A percentile compares a stretch with the other conserved stretches of the same genome.
Evolutionary conservation across 1,140 invertebrate species (phyloP).

Genomic region (Camponotus vicinus): DNA sequence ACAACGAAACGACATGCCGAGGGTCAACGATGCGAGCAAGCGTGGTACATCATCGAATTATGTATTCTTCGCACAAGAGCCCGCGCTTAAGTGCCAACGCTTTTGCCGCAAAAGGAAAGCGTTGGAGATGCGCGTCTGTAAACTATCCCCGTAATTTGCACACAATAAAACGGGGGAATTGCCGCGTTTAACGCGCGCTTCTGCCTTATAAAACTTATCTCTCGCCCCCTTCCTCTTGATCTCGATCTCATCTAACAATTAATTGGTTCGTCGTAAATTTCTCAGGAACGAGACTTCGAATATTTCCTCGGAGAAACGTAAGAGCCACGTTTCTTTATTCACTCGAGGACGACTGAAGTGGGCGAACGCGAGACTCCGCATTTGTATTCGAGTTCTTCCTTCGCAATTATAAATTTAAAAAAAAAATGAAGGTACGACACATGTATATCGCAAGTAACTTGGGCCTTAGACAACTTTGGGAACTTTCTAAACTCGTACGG

Average conservation of each 20-base stretch:
- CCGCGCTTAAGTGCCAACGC: background rate
- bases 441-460: constrained; percentile 63
- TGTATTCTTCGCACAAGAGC: constrained; percentile 26
- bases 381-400: background rate
- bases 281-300: background rate
- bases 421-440: background rate
- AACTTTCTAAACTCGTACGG: constrained; percentile 81
- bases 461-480: constrained; percentile 68
- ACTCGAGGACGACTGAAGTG: background rate
- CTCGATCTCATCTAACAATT: background rate
- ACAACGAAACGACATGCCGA: constrained; percentile 1
- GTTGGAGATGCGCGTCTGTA: background rate
- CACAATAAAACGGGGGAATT: constrained; percentile 25
- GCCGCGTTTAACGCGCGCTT: constrained; percentile 3
- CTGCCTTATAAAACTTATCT: background rate
- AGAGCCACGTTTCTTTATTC: background rate
- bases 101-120: constrained; percentile 23
- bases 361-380: background rate
- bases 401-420: background rate
- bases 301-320: background rate
- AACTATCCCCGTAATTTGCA: constrained; percentile 34
- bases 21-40: background rate
- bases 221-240: background rate
- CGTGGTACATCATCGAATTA: constrained; percentile 47
- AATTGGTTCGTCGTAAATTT: background rate